Percentiles rank a stretch among this genome's conserved stretches.
phyloP scores from a whole-genome alignment of 2,113 vertebrate genomes.

The Channa argus region DNA sequence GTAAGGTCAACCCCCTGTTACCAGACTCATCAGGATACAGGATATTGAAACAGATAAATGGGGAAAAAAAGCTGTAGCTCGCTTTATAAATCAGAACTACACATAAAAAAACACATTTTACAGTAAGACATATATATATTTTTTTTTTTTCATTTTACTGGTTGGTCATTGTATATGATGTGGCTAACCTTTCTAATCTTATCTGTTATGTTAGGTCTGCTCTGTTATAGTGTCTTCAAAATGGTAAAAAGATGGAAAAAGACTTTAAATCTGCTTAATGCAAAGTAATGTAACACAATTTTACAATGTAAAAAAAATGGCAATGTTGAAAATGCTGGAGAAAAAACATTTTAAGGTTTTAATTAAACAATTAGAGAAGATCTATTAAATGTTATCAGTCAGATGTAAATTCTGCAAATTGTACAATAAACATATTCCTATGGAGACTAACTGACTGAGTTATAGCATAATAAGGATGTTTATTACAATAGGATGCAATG shows the following conservation, averaged over 20 bases:
- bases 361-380: not conserved
- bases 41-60: slow-evolving; percentile 82
- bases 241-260: not conserved
- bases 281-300: slow-evolving; percentile 3
- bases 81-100: slow-evolving; percentile 13
- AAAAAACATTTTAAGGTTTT: not conserved
- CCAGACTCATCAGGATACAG: slow-evolving; percentile 73
- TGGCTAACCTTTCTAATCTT: slow-evolving; percentile 25
- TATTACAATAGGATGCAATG: too few relatives aligned
- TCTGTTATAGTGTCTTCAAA: slow-evolving; percentile 24
- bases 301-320: not conserved
- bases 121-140: slow-evolving; percentile 36
- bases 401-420: not conserved
- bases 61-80: slow-evolving; percentile 53
- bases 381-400: not conserved
- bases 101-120: slow-evolving; percentile 42
- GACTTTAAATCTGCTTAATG: not conserved
- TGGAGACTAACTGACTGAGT: not conserved
- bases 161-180: slow-evolving; percentile 18
- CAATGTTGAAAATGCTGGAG: not conserved
- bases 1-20: slow-evolving; percentile 68
- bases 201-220: slow-evolving; percentile 44
- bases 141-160: slow-evolving; percentile 56
- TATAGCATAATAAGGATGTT: too few relatives aligned
- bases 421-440: not conserved